Conservation (phyloP, 2,113 vertebrate species). For the Indri indri region DNA sequence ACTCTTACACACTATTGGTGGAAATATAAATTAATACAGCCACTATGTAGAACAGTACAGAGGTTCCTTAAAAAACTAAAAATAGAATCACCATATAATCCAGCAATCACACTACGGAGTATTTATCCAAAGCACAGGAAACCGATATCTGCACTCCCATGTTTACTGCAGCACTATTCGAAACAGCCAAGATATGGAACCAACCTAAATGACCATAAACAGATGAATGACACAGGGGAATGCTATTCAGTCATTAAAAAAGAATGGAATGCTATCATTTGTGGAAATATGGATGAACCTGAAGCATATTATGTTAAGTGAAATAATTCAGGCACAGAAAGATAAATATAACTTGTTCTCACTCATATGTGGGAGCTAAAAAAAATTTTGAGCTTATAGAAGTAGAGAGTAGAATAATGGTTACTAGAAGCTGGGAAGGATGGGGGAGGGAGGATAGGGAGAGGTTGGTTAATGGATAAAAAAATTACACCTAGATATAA, state of each 20-base stretch:
- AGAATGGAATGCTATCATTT: background rate
- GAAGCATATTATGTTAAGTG: background rate
- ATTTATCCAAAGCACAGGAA: background rate
- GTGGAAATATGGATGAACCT: background rate
- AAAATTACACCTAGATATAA: background rate
- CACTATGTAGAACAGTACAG: background rate
- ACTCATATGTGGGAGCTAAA: background rate
- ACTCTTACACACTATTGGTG: background rate
- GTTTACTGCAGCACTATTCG: background rate
- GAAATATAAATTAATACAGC: background rate
- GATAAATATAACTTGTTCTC: background rate
- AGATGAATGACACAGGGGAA: background rate
- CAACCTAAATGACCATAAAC: background rate
- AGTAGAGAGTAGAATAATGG: background rate
- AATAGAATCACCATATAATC: background rate
- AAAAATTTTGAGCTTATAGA: background rate
- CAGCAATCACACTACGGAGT: background rate
- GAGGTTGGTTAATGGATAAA: background rate
- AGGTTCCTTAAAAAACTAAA: background rate
- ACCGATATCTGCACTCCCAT: background rate
- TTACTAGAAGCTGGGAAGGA: background rate
- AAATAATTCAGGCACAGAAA: background rate
- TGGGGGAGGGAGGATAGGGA: background rate
- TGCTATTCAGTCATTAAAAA: background rate
- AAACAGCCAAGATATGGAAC: background rate